These are phyloP conservation scores for Damaliscus lunatus DNA, from an alignment of 2,113 vertebrate species.

Conservation along the genomic window DNA sequence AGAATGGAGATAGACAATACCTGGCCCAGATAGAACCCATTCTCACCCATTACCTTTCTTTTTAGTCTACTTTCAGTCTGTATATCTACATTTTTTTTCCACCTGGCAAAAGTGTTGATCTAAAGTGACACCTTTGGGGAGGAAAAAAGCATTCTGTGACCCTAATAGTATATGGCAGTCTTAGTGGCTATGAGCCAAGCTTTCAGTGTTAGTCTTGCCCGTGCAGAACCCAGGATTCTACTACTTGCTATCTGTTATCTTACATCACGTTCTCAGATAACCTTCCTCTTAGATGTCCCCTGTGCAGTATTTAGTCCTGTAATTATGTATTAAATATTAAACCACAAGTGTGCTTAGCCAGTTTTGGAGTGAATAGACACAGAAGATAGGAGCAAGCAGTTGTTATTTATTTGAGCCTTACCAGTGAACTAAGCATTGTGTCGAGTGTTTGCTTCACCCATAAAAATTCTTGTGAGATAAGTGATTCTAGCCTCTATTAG, in stretches of 20 bases:
- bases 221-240: not conserved
- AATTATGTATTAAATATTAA: conserved; percentile 26
- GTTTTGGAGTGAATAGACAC: not conserved
- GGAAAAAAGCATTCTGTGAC: not conserved
- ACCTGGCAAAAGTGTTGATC: not conserved
- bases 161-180: not conserved
- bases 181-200: not conserved
- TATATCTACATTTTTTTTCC: not conserved
- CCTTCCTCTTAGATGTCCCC: not conserved
- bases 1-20: not conserved
- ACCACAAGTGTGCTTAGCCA: not conserved
- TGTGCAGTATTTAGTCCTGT: not conserved
- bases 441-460: not conserved
- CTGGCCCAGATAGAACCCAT: not conserved
- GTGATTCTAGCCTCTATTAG: not conserved
- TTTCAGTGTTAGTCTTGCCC: not conserved
- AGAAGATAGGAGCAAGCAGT: not conserved
- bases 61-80: not conserved
- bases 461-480: not conserved
- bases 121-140: not conserved
- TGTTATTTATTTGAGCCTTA: not conserved
- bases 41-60: not conserved
- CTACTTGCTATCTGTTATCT: not conserved
- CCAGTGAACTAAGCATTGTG: not conserved
- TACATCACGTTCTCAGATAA: not conserved